Evolutionary conservation across 92 coral and sea anemone genomes (phyloP), one percentile per base, ranked within the genome.

Genomic region (Palythoa heliodiscus): DNA sequence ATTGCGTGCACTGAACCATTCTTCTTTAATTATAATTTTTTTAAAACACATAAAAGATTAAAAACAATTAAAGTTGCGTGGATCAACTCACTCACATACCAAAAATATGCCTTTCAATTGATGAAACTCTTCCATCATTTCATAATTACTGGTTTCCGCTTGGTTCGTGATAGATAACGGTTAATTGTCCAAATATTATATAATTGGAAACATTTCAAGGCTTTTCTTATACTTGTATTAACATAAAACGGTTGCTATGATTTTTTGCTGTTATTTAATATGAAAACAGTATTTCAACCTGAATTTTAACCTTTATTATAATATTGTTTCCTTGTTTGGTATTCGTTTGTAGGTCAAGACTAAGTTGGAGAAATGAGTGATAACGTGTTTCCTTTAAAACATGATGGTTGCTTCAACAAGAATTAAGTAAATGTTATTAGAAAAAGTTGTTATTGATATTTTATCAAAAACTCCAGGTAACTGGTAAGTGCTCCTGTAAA

Each of bases 71-170:
- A 29, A 29, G 35, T 29, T 29, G 35, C 35, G 35, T 29, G 35
- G 35, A 29, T 29, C 35, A 29, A 29, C 35, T 29, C 1, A 29
- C 35, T 29, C 35, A 29, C 35, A 29, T 29, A 29, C 35, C 35
- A 29, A 29, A 29, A 29, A 29, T 29, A 29, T 29, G 35, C 1
- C 35, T 29, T 29, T 29, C 66, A 22, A 12, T 12, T 60, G 66
- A 60, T 60, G 66, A 60, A 60, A 60, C 16, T 60, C 66, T 60
- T 7, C 19, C 66, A 60, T 60, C 19, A 60, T 60, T 5, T 15
- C 66, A 60, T 60, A 60, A 60, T 60, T 29, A 29, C 35, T 60
- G 66, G 66, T 60, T 60, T 60, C 66, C 66, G 66, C 66, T 60
- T 29, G 1, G 35, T 16, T 22, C 5, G 7, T 22, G 66, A 16